Percentiles rank a stretch among this genome's conserved stretches.
These are phyloP conservation scores for Perizoma affinitatum DNA, from an alignment of 2,888 invertebrate species.

Conservation along the genomic window DNA sequence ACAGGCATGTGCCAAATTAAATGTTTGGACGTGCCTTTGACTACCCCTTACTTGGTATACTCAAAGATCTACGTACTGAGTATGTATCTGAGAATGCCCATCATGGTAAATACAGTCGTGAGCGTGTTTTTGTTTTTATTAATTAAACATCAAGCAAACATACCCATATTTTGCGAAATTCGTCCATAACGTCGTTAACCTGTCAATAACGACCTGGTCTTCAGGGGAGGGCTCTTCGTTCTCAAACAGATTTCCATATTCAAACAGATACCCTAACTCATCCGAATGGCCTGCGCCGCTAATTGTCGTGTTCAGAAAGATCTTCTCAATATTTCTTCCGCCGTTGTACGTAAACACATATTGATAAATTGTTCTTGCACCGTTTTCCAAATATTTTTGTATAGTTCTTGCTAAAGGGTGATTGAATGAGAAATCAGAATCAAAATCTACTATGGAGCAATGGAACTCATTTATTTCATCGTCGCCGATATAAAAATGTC, in stretches of 20 bases:
- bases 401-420: slow-evolving; percentile 28
- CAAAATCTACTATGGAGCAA: slow-evolving; percentile 28
- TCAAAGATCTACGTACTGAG: too few species aligned
- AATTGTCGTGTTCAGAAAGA: slow-evolving; percentile 11
- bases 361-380: slow-evolving; percentile 27
- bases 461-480: slow-evolving; percentile 19
- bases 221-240: slow-evolving; percentile 17
- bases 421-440: slow-evolving; percentile 33
- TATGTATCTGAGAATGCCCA: too few species aligned
- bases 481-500: slow-evolving; percentile 36
- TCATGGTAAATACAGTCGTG: too few species aligned
- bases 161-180: slow-evolving; percentile 45
- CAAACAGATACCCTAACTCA: slow-evolving; percentile 37
- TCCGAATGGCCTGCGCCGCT: slow-evolving; percentile 35
- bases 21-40: too few species aligned
- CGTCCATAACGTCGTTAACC: slow-evolving; percentile 38
- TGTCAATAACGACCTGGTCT: slow-evolving; percentile 36
- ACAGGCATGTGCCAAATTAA: too few species aligned
- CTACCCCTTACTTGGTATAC: too few species aligned
- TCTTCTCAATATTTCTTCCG: slow-evolving; percentile 26
- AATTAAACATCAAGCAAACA: slow-evolving; percentile 6
- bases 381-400: slow-evolving; percentile 26
- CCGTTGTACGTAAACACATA: slow-evolving; percentile 37
- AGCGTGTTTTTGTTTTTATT: too few species aligned
- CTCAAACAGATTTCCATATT: slow-evolving; percentile 1